Evolutionary conservation across 2,888 invertebrate species (phyloP), one percentile per base, ranked within the genome.

Genomic region (Drosophila quasianomalipes): DNA sequence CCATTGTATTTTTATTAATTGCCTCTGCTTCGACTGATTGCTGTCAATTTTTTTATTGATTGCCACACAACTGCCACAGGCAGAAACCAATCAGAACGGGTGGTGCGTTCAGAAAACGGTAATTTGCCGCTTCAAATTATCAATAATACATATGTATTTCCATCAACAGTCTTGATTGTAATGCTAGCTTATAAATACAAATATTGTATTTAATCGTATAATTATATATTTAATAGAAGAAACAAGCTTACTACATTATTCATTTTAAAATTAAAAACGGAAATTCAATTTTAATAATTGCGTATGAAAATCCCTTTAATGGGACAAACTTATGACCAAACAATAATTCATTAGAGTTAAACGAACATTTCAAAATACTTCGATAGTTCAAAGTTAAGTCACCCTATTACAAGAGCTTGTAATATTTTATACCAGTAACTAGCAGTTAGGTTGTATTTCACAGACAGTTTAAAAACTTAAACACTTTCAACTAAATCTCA

Each of bases 11-110:
- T 26, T 76, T 65, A 74, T 85, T 89, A 85, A 85, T 85, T 89
- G 89, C 74, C 74, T 61, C 72, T 74, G 58, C 52, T 41, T 62
- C 76, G 76, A 85, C 74, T 85, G 87, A 86, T 86, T 85, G 65
- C 68, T 55, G 73, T 73, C 70, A 57, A 67, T 67, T 72, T 71
- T 79, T 84, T 77, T 86, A 79, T 84, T 85, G 82, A 86, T 84
- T 84, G 60, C 33, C 31, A 49, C 37, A 19, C 30, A 71, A 57
- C 53, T 63, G 68, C 49, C 58, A 52, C 53, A 26, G 47, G 7
- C 44, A 41, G 22, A 37, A 61, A 67, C 44, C 65, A 67, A 72
- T 67, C 53, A 64, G 53, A 39, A 19, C 30, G 19, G 4, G 16
- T 19, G 14, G 16, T 37, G 19, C 59, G n/a, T 9, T 37, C 39